Percentiles rank a stretch among this genome's conserved stretches.
phyloP scores from a whole-genome alignment of 1,140 invertebrate species.

The Ridgeia piscesae region DNA sequence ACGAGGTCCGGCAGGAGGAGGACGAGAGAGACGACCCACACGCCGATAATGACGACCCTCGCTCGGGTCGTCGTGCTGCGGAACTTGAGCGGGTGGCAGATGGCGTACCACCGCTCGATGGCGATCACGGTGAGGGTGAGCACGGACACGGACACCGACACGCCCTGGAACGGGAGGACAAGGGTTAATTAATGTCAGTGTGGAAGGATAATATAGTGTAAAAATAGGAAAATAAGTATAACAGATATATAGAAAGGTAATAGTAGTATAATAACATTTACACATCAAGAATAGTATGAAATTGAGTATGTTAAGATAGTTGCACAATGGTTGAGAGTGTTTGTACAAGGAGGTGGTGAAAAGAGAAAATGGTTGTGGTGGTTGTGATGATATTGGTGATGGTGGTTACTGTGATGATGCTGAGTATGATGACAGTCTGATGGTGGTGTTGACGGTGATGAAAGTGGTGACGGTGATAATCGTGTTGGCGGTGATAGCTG shows the following conservation, averaged over 20 bases:
- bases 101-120: conserved; percentile 89
- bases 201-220: too few species aligned
- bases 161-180: conserved; percentile 66
- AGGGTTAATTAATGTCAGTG: not conserved
- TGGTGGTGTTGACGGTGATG: too few species aligned
- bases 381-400: too few species aligned
- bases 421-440: too few species aligned
- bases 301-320: too few species aligned
- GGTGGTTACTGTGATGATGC: too few species aligned
- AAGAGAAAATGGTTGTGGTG: not conserved
- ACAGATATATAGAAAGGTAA: too few species aligned
- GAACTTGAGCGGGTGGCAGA: conserved; percentile 86
- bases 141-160: conserved; percentile 86
- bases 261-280: too few species aligned
- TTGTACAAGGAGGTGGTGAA: not conserved
- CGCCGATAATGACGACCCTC: conserved; percentile 75
- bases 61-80: conserved; percentile 72
- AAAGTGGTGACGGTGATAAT: too few species aligned
- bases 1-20: conserved; percentile 58
- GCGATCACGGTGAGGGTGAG: conserved; percentile 88
- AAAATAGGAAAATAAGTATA: too few species aligned
- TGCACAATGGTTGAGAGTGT: not conserved
- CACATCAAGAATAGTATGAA: too few species aligned
- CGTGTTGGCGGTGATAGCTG: too few species aligned
- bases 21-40: conserved; percentile 77